Conservation (phyloP, 2,888 invertebrate genomes). For the Autographa pulchrina region DNA sequence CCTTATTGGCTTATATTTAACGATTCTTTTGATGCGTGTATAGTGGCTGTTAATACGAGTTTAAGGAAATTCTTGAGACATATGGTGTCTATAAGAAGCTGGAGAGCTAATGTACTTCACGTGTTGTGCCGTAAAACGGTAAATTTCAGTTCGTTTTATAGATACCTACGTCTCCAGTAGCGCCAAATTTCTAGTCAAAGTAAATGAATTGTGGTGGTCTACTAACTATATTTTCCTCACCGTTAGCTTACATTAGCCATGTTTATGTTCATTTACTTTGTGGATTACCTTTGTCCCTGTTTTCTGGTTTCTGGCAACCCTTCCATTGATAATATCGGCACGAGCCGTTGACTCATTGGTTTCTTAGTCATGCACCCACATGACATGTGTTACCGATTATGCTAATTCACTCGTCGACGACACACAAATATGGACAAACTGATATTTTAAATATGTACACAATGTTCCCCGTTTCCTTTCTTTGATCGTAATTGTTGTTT, state of each 20-base stretch:
- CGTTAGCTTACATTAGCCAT: not conserved
- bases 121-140: slow-evolving; percentile 32
- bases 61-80: slow-evolving; percentile 61
- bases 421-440: slow-evolving; percentile 38
- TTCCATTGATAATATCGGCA: slow-evolving; percentile 45
- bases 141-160: slow-evolving; percentile 13
- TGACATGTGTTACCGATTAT: slow-evolving; percentile 53
- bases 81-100: slow-evolving; percentile 51
- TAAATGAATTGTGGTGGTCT: not conserved
- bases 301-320: slow-evolving; percentile 14
- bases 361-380: slow-evolving; percentile 42
- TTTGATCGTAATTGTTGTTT: slow-evolving; percentile 19
- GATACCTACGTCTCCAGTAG: not conserved
- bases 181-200: not conserved
- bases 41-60: slow-evolving; percentile 73
- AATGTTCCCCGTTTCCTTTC: slow-evolving; percentile 41
- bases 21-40: slow-evolving; percentile 78
- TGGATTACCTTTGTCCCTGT: not conserved
- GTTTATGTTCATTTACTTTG: not conserved
- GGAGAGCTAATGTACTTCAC: slow-evolving; percentile 52
- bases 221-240: not conserved
- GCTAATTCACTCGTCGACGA: slow-evolving; percentile 51
- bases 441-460: slow-evolving; percentile 17
- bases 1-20: slow-evolving; percentile 70
- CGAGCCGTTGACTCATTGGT: slow-evolving; percentile 46